These are phyloP conservation scores for Paratrypauchen microcephalus DNA, from an alignment of 2,797 vertebrate species.

Conservation along the genomic window DNA sequence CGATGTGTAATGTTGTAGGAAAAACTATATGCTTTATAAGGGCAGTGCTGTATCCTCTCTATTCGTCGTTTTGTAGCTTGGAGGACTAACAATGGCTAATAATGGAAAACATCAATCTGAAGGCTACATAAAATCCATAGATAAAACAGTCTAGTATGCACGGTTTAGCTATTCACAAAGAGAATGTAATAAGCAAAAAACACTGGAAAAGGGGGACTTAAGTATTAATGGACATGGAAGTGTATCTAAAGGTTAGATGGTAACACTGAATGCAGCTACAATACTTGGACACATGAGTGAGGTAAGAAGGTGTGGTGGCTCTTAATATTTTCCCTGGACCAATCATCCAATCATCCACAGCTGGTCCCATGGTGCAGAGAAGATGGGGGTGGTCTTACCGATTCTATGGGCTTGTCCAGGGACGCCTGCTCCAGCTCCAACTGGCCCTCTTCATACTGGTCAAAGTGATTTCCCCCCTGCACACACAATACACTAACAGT, in stretches of 20 bases:
- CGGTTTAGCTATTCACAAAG: constrained; percentile 63
- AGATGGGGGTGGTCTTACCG: constrained; percentile 87
- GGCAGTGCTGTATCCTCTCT: constrained; percentile 75
- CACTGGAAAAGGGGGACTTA: constrained; percentile 52
- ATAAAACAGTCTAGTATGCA: constrained; percentile 56
- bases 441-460: constrained; percentile 99
- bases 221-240: constrained; percentile 64
- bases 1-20: not conserved
- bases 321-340: constrained; percentile 75
- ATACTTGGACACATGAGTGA: constrained; percentile 50
- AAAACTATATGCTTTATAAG: constrained; percentile 8
- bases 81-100: constrained; percentile 67
- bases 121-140: constrained; percentile 49
- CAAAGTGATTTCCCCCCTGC: constrained; percentile 99
- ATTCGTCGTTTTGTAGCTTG: constrained; percentile 48
- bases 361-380: constrained; percentile 64
- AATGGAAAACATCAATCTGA: constrained; percentile 57
- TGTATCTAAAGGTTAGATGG: constrained; percentile 65
- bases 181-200: constrained; percentile 18
- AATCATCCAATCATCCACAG: constrained; percentile 78
- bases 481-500: constrained; percentile 23
- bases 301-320: constrained; percentile 57
- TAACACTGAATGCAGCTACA: constrained; percentile 66
- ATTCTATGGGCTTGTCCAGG: constrained; percentile 99
- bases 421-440: constrained; percentile 98